Conservation (phyloP, 2,797 vertebrate genomes). For the Momotus momota region DNA sequence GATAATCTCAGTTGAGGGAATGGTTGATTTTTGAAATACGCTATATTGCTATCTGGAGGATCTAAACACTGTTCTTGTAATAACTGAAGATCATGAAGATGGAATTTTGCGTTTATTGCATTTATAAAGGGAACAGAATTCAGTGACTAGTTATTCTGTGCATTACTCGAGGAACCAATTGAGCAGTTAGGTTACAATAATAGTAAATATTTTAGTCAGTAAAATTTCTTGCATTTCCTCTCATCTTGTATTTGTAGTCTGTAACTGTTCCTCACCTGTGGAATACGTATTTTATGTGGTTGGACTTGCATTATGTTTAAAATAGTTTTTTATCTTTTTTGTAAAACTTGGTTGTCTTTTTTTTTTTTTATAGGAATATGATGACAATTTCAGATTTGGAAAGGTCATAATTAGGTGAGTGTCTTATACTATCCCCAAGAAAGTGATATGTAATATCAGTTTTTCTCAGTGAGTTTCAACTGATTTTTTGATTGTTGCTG, state of each 20-base stretch:
- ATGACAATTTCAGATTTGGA: not conserved
- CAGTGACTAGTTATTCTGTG: not conserved
- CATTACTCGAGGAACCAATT: not conserved
- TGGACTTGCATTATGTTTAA: not conserved
- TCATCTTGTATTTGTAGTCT: not conserved
- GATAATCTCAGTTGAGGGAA: not conserved
- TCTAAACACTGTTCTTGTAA: not conserved
- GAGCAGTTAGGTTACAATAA: not conserved
- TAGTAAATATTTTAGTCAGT: not conserved
- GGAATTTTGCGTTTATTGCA: not conserved
- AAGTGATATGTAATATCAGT: not conserved
- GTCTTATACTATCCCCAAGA: not conserved
- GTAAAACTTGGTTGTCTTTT: not conserved
- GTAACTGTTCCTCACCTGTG: not conserved
- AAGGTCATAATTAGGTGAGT: constrained; percentile 10
- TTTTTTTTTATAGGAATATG: not conserved
- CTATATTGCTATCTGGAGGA: not conserved
- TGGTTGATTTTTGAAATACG: not conserved
- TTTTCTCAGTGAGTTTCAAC: not conserved
- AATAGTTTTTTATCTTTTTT: not conserved
- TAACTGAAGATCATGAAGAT: not conserved
- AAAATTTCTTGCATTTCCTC: not conserved
- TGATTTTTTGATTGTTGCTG: not conserved
- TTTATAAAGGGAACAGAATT: not conserved
- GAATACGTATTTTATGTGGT: rapidly evolving